Evolutionary conservation across 1,140 invertebrate species (phyloP), one percentile per base, ranked within the genome.

Genomic region (Trachymyrmex cornetzi): DNA sequence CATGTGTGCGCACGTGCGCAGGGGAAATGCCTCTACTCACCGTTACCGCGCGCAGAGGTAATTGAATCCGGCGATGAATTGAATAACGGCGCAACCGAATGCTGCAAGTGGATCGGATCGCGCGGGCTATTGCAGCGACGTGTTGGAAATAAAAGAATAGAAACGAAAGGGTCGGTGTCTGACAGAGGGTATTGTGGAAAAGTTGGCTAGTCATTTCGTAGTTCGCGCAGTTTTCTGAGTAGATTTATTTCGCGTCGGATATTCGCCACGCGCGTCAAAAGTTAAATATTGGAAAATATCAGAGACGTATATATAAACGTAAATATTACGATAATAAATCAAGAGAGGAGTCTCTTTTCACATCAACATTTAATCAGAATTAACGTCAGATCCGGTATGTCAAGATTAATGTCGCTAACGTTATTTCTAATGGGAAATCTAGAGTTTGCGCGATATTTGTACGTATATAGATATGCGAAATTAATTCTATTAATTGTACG

Each of bases 21-120:
- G 30, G 30, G 80, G 80, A 84, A 84, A 84, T 84, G 69, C 80
- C 55, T 75, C 80, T 84, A 84, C 80, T 84, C 80, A 61, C 80
- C 53, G 80, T 82, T 82, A 74, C 69, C 55, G 55, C 80, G 57
- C 69, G 80, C 55, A 30, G 38, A 84, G 80, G 80, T 84, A 84
- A 84, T 84, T 84, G 80, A 84, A 84, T 84, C 80, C 69, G 55
- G 55, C 80, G 80, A 84, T 84, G 80, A 84, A 84, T 84, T 84
- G 80, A 84, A 84, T 84, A 84, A 84, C 80, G 80, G 69, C 72
- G 57, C 80, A 84, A 84, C 80, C 80, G 80, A 84, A 84, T 63
- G 80, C 80, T 75, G 80, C 80, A 84, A 84, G 80, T 84, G 80
- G 80, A 84, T 84, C 80, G 67, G 55, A 84, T 84, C 80, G 80